Percentiles rank a stretch among this genome's conserved stretches.
Conservation (phyloP, 2,113 vertebrate genomes). For the Macquaria ambigua region DNA sequence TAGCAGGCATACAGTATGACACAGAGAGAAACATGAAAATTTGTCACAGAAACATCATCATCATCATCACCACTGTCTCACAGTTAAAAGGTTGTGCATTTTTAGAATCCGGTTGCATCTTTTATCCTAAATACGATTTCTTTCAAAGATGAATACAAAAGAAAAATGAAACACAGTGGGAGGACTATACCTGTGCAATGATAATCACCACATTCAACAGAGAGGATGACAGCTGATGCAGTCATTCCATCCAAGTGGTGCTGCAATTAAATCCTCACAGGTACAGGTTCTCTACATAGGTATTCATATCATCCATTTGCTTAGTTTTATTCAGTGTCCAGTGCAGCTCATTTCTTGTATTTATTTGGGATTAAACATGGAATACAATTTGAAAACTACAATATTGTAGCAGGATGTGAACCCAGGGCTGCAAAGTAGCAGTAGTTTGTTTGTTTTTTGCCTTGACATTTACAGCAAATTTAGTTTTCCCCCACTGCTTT, state of each 20-base stretch:
- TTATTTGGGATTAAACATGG: not conserved
- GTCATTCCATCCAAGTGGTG: not conserved
- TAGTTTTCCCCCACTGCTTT: not conserved
- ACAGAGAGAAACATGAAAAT: not conserved
- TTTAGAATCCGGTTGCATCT: not conserved
- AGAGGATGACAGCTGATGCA: slow-evolving; percentile 6
- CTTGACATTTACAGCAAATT: not conserved
- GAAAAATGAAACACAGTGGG: not conserved
- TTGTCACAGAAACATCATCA: not conserved
- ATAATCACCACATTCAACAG: not conserved
- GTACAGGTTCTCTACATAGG: not conserved
- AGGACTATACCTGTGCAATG: not conserved
- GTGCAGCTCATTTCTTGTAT: no score
- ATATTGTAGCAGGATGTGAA: not conserved
- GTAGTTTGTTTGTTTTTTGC: not conserved
- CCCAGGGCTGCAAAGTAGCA: not conserved
- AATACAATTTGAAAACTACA: not conserved
- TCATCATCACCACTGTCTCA: no score
- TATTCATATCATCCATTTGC: not conserved
- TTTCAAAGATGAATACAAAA: slow-evolving; percentile 1
- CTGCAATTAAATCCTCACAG: not conserved
- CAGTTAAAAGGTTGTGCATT: not conserved
- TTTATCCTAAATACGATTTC: not conserved
- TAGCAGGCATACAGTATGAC: not conserved
- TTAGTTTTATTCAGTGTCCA: not conserved